phyloP scores from a whole-genome alignment of 2,797 vertebrate genomes.

The Balearica regulorum region DNA sequence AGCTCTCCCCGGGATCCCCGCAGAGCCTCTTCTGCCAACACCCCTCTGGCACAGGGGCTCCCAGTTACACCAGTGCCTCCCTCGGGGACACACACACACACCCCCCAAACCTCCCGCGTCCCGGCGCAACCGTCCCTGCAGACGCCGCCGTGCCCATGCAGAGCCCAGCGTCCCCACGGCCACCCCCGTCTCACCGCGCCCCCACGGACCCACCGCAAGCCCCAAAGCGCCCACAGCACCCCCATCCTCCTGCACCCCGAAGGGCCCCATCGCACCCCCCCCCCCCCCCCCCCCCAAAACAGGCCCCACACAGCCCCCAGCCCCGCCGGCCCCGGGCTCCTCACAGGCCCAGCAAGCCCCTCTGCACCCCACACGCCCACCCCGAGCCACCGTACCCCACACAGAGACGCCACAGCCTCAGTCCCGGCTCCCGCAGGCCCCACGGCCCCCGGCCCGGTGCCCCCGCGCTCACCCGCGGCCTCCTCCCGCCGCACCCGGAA shows the following conservation, averaged over 20 bases:
- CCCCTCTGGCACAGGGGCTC: neutral
- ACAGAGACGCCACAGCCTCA: too few species aligned
- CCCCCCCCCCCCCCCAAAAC: neutral
- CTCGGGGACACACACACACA: too few species aligned
- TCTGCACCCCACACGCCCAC: neutral
- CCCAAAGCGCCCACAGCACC: neutral
- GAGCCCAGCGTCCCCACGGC: neutral
- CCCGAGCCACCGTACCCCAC: neutral
- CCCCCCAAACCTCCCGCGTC: too few species aligned
- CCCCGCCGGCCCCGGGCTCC: neutral
- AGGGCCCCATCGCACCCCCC: neutral
- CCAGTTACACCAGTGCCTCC: neutral
- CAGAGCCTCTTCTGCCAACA: neutral
- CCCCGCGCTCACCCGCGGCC: neutral
- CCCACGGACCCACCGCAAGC: neutral
- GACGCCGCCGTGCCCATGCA: too few species aligned
- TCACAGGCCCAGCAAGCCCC: neutral
- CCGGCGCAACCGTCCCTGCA: neutral
- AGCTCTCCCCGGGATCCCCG: neutral
- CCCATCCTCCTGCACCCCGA: neutral
- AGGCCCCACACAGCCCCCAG: neutral
- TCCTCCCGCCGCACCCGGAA: slow-evolving; percentile 25
- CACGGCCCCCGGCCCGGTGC: neutral
- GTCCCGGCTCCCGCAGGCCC: neutral
- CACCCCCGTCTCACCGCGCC: neutral